phyloP scores from a whole-genome alignment of 2,113 vertebrate species.

The Scolopax mira region DNA sequence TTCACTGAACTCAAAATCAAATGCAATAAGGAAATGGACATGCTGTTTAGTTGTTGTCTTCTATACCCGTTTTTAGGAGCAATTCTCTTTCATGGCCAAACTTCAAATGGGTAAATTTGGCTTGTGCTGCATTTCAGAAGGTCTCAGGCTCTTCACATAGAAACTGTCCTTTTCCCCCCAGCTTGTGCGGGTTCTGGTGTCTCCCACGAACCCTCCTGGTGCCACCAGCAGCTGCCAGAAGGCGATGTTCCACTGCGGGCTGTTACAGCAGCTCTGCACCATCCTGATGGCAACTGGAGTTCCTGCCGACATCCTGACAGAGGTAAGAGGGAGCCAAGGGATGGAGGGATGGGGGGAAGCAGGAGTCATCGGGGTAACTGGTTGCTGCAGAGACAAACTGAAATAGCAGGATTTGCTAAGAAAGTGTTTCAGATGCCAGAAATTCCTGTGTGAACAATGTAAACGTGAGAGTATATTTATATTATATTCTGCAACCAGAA shows the following conservation, averaged over 20 bases:
- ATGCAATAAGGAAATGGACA: accelerated
- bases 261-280: constrained; percentile 93
- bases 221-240: constrained; percentile 95
- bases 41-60: not conserved
- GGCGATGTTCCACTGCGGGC: constrained; percentile 92
- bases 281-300: constrained; percentile 97
- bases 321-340: constrained; percentile 70
- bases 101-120: accelerated
- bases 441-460: not conserved
- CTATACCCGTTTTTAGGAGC: not conserved
- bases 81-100: accelerated
- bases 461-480: accelerated
- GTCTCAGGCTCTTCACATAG: accelerated
- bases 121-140: not conserved
- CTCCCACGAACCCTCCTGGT: constrained; percentile 93
- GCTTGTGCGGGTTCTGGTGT: constrained; percentile 94
- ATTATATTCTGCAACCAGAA: not conserved
- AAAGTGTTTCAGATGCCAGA: not conserved
- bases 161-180: not conserved
- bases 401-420: accelerated
- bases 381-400: not conserved
- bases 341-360: not conserved
- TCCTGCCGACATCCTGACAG: constrained; percentile 95
- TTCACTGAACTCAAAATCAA: not conserved
- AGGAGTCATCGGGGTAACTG: not conserved